These are phyloP conservation scores for Aplidium turbinatum DNA, from an alignment of 23 tunicate genomes.

Conservation along the genomic window DNA sequence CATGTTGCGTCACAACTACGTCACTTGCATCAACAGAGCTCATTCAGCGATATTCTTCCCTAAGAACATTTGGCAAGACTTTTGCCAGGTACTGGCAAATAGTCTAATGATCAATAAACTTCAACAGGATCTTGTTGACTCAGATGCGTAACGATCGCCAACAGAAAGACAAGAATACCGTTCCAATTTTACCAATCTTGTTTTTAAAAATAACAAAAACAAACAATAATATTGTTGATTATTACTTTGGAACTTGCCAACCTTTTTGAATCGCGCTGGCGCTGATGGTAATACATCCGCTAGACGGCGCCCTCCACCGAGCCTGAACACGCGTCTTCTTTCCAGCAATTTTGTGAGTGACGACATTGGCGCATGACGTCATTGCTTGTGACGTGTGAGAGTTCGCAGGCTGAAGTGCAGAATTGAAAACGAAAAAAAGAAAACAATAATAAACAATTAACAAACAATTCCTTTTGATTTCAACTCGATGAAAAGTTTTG, in stretches of 20 bases:
- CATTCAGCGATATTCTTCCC: too few relatives aligned
- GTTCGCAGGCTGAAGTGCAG: constrained; percentile 41
- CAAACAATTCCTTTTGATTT: not conserved
- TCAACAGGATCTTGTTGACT: not conserved
- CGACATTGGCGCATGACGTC: constrained; percentile 42
- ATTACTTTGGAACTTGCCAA: not conserved
- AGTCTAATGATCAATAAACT: not conserved
- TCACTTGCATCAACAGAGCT: too few relatives aligned
- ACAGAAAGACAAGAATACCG: too few relatives aligned
- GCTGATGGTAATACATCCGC: constrained; percentile 57
- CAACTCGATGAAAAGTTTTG: too few relatives aligned
- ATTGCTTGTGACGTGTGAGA: constrained; percentile 42
- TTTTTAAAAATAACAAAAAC: not conserved
- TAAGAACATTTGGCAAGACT: too few relatives aligned
- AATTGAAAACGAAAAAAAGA: constrained; percentile 2
- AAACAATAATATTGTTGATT: not conserved
- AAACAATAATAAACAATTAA: not conserved
- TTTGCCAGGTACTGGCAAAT: too few relatives aligned
- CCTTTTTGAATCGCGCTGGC: constrained; percentile 85
- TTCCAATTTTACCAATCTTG: too few relatives aligned
- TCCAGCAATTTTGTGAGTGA: constrained; percentile 48
- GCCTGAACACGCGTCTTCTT: constrained; percentile 67
- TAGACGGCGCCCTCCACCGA: constrained; percentile 66
- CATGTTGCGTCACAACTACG: too few relatives aligned
- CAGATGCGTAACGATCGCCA: not conserved